These are phyloP conservation scores for Ochropacha duplaris DNA, from an alignment of 2,888 invertebrate species.

Conservation along the genomic window DNA sequence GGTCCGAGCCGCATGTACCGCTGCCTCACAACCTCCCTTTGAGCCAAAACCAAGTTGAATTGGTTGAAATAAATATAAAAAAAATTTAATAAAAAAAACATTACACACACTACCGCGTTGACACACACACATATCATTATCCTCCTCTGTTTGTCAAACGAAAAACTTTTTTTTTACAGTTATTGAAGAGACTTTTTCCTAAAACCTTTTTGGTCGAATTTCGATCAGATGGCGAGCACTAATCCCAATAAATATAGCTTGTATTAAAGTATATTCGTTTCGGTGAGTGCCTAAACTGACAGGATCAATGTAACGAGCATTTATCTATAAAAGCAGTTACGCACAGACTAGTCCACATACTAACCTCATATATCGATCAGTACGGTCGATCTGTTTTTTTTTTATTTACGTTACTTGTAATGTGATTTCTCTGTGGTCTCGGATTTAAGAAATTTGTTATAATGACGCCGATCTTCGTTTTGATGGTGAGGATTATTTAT, in stretches of 20 bases:
- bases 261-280: not conserved
- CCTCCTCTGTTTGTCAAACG: no score
- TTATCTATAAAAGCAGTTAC: not conserved
- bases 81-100: no score
- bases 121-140: no score
- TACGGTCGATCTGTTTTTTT: conserved; percentile 19
- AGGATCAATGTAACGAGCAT: not conserved
- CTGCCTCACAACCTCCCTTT: no score
- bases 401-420: conserved; percentile 28
- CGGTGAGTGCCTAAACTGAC: not conserved
- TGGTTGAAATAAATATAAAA: no score
- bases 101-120: no score
- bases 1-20: no score
- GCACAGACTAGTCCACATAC: conserved; percentile 19
- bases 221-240: no score
- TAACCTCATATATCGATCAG: conserved; percentile 20
- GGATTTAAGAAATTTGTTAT: conserved; percentile 21
- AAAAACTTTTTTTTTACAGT: no score
- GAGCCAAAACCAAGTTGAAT: no score
- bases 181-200: no score
- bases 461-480: conserved; percentile 41
- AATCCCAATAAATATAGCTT: not conserved
- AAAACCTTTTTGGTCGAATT: no score
- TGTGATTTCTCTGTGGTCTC: conserved; percentile 46
- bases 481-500: conserved; percentile 43